A percentile compares a stretch with the other conserved stretches of the same genome.
phyloP scores from a whole-genome alignment of 2,797 vertebrate species.

The Yasuhikotakia modesta region DNA sequence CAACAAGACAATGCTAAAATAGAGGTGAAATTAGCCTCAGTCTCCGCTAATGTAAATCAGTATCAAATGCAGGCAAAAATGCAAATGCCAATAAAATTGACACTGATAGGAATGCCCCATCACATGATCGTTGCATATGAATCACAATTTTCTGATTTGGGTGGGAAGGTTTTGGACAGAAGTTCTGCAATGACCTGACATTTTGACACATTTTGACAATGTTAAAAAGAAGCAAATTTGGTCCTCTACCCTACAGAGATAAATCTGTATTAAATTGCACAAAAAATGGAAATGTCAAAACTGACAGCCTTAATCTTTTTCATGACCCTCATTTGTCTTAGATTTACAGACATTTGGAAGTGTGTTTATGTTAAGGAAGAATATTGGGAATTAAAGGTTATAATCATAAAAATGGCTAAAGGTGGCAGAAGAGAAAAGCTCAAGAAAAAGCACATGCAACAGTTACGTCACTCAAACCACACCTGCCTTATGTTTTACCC shows the following conservation, averaged over 20 bases:
- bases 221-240: neutral
- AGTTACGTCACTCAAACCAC: slow-evolving; percentile 66
- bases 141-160: neutral
- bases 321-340: slow-evolving; percentile 51
- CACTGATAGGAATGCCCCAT: neutral
- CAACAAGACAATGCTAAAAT: slow-evolving; percentile 66
- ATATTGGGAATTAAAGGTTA: slow-evolving; percentile 71
- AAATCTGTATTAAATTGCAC: slow-evolving; percentile 83
- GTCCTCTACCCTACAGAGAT: slow-evolving; percentile 62
- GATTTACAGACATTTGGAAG: slow-evolving; percentile 72
- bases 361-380: slow-evolving; percentile 76
- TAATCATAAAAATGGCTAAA: slow-evolving; percentile 73
- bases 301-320: slow-evolving; percentile 73
- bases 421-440: slow-evolving; percentile 38
- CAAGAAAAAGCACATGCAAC: slow-evolving; percentile 60
- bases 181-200: no score
- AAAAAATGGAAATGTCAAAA: slow-evolving; percentile 86
- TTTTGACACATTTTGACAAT: no score
- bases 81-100: slow-evolving; percentile 76
- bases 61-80: slow-evolving; percentile 86
- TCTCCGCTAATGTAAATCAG: slow-evolving; percentile 80
- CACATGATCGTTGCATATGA: neutral
- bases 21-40: slow-evolving; percentile 77
- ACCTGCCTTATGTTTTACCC: slow-evolving; percentile 44
- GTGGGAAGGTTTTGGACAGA: neutral